Percentiles rank a stretch among this genome's conserved stretches.
Conservation (phyloP, 2,113 vertebrate species). For the Heptranchias perlo region DNA sequence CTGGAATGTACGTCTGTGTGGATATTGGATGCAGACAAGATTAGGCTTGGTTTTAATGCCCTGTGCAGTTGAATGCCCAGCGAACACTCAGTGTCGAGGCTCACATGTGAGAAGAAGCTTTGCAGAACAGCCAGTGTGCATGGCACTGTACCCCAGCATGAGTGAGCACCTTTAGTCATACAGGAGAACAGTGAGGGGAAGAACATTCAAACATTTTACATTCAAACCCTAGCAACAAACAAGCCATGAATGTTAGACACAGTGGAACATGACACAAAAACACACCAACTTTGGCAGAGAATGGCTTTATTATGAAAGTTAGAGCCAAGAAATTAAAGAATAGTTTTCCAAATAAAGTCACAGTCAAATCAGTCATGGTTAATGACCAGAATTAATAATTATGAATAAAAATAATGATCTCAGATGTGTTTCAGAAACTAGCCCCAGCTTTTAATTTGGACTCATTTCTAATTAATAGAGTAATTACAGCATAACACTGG, state of each 20-base stretch:
- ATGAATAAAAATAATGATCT: neutral
- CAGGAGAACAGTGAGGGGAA: neutral
- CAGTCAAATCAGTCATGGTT: neutral
- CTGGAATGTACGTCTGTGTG: neutral
- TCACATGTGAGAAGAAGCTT: neutral
- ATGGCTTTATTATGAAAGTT: neutral
- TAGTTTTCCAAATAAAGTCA: neutral
- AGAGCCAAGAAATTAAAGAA: slow-evolving; percentile 5
- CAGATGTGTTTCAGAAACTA: neutral
- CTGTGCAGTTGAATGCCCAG: neutral
- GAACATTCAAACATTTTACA: neutral
- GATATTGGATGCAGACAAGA: neutral
- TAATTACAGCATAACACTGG: slow-evolving; percentile 10
- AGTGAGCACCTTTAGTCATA: neutral
- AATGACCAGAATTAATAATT: neutral
- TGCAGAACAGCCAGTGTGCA: neutral
- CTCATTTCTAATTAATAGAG: slow-evolving; percentile 32
- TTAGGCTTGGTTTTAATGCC: neutral
- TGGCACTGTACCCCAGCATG: neutral
- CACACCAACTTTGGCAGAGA: neutral
- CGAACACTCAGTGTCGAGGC: neutral
- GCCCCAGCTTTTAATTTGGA: neutral
- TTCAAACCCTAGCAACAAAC: neutral
- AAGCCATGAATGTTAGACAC: neutral
- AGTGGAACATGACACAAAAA: neutral